Base-by-base conservation (phyloP, 1,140 invertebrate species). In the Drosophila sturtevanti region DNA sequence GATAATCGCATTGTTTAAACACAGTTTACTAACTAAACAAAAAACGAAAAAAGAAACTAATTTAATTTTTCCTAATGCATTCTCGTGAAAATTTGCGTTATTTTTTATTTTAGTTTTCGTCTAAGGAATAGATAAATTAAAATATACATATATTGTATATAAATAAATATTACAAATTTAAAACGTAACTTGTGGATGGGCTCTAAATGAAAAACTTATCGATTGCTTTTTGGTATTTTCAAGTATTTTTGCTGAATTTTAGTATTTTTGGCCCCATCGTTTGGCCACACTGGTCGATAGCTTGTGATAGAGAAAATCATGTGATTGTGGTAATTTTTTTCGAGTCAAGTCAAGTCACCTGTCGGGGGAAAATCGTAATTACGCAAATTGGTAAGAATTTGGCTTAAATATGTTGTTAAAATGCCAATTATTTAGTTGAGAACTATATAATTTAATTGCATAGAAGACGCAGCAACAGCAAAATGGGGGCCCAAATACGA, bases 401-500 rank as follows among this genome's bases (percentile, higher is more conserved):
- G 41, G 38, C 61, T 72, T 55, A 16, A 54, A 34, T 48, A 11
- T 41, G 1, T 11, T 64, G 41, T 38, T 44, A 65, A 70, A 61
- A 6, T 24, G 16, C 18, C 16, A 48, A 67, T 54, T 18, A 31
- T 9, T 58, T 52, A 54, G 18, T 22, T 41, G 12, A 24, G 54
- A 74, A 65, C 48, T 18, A 63, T 35, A 9, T 56, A 14, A 38
- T 6, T n/a, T 4, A 10, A 31, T 7, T 22, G 18, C 38, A 75
- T 54, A 59, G 51, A 87, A 70, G 41, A 78, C 69, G 65, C 67
- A 82, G 70, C 61, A 74, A 67, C 69, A 71, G 77, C 79, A 89
- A 84, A 59, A 91, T 91, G 90, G 90, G 89, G 81, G 75, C 82
- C 54, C 74, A 90, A 75, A 92, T 96, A 93, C 94, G 95, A 86